A percentile compares a stretch with the other conserved stretches of the same genome.
Conservation (phyloP, 2,888 invertebrate genomes). For the Ptychoptera contaminata region DNA sequence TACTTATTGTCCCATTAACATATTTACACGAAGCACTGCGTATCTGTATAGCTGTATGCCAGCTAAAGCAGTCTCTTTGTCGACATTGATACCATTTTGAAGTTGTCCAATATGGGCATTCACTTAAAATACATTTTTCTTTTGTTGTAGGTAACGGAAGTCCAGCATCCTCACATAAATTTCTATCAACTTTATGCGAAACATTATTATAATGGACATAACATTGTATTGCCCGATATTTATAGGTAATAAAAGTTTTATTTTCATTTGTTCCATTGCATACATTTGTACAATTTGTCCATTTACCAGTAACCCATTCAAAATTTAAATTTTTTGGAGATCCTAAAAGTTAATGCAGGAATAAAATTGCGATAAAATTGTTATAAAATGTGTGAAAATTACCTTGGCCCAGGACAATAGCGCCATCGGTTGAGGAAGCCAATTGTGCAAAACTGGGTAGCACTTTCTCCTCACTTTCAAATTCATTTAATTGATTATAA, state of each 20-base stretch:
- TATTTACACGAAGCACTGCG: conserved; percentile 39
- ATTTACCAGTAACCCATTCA: conserved; percentile 67
- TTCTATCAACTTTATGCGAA: conserved; percentile 43
- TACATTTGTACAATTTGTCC: conserved; percentile 73
- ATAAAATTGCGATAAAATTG: background rate
- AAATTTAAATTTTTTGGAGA: conserved; percentile 39
- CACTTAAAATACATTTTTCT: conserved; percentile 47
- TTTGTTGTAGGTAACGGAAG: conserved; percentile 45
- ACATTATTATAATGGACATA: conserved; percentile 29
- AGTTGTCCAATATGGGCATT: conserved; percentile 57
- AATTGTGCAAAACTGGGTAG: too few relatives aligned
- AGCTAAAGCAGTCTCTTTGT: conserved; percentile 56
- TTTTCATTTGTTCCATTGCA: conserved; percentile 30
- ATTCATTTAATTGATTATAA: too few relatives aligned
- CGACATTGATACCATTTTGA: conserved; percentile 58
- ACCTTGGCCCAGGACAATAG: background rate
- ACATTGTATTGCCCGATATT: conserved; percentile 51
- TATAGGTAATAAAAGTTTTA: conserved; percentile 30
- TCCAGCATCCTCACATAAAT: conserved; percentile 54
- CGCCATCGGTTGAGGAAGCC: conserved; percentile 5
- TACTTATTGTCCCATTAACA: conserved; percentile 25
- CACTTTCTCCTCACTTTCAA: too few relatives aligned
- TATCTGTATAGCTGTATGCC: conserved; percentile 61
- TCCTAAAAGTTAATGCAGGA: conserved; percentile 13
- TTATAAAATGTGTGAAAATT: background rate